Base-by-base conservation (phyloP, 2,888 invertebrate genomes). In the Enchytraeus crypticus region DNA sequence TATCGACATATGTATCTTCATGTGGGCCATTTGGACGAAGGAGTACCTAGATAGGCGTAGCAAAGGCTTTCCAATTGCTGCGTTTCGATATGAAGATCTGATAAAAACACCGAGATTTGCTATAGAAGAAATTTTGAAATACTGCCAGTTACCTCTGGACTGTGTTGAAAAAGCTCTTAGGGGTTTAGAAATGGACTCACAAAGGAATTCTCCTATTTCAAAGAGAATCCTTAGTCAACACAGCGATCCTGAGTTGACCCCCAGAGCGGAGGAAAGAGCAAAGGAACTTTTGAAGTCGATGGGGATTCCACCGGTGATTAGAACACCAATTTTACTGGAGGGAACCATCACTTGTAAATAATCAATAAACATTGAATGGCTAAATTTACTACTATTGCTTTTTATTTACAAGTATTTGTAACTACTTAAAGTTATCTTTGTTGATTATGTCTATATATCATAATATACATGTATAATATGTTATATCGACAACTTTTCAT, bases 51-150 rank as follows among this genome's bases (percentile, higher is more conserved):
- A 46, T 5, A 27, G 43, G 2, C 46, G 45, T 26, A 26, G 30
- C 14, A 30, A 43, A 11, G 57, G 57, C 14, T 47, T 57, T 32
- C 29, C 27, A 18, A 46, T 46, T n/a, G 43, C 27, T 18, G 57
- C 46, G 3, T 27, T 57, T 1, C 57, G 57, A 18, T 57, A 57
- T 32, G 57, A 57, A 21, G 57, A 57, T 30, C 43, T 57, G n/a
- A 29, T 57, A 29, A 46, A 30, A 5, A 32, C 43, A 29, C 23
- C 29, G 29, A 38, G 29, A 8, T 57, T 29, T 14, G 47, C 57
- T 2, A 29, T 27, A 2, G 27, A 46, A 21, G 29, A 26, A 1
- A 57, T 57, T 29, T 8, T 57, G 27, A 46, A 57, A 8, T 57
- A 27, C 46, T 46, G 45, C 5, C 29, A 45, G 18, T 27, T 57